phyloP scores from a whole-genome alignment of 2,888 invertebrate genomes.

The Polia nebulosa region DNA sequence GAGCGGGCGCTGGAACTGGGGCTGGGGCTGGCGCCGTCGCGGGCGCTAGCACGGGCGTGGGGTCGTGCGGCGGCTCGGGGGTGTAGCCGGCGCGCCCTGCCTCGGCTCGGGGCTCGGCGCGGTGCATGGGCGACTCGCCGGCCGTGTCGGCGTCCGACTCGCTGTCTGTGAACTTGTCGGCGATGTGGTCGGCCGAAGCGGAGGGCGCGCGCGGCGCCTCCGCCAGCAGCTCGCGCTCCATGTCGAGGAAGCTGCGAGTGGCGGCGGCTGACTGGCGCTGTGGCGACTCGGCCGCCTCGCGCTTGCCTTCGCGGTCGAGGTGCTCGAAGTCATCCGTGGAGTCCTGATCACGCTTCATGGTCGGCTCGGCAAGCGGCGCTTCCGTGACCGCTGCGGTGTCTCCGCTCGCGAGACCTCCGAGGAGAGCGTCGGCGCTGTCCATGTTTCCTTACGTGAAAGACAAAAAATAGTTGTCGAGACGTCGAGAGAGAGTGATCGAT shows the following conservation, averaged over 20 bases:
- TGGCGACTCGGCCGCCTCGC: constrained; percentile 80
- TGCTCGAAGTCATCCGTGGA: constrained; percentile 95
- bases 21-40: constrained; percentile 52
- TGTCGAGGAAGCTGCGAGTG: constrained; percentile 87
- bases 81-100: constrained; percentile 72
- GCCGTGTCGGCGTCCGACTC: constrained; percentile 90
- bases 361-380: constrained; percentile 62
- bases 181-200: constrained; percentile 82
- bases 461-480: constrained; percentile 63
- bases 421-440: constrained; percentile 82
- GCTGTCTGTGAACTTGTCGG: constrained; percentile 91
- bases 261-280: constrained; percentile 77
- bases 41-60: constrained; percentile 63
- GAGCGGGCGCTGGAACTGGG: constrained; percentile 62
- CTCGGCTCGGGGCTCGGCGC: constrained; percentile 81
- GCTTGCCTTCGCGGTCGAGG: constrained; percentile 91
- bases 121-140: constrained; percentile 87
- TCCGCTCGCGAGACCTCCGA: constrained; percentile 82
- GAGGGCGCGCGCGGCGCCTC: constrained; percentile 81
- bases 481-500: constrained; percentile 73
- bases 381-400: constrained; percentile 71
- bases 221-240: constrained; percentile 87
- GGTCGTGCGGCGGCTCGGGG: constrained; percentile 69
- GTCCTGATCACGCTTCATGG: constrained; percentile 92
- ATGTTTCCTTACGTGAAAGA: constrained; percentile 73